Evolutionary conservation across 2,797 vertebrate species (phyloP).

Genomic region (Gambusia yucatana): DNA sequence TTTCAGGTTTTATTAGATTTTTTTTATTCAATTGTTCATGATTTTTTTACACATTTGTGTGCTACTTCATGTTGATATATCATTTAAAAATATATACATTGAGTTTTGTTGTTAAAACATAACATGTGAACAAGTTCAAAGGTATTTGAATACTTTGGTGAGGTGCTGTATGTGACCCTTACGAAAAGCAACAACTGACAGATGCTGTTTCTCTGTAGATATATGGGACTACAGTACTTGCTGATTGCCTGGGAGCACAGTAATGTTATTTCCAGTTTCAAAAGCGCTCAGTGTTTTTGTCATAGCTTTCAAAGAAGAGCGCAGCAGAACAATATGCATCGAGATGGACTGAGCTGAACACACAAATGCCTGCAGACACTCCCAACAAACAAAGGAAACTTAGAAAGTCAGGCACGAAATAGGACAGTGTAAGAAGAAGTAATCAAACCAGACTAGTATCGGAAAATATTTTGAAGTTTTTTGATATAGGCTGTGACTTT

Average conservation of each 20-base stretch:
- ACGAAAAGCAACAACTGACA: background rate
- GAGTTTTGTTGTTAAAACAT: background rate
- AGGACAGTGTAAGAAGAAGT: slow-evolving; percentile 25
- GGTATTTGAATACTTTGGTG: background rate
- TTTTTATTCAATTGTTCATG: background rate
- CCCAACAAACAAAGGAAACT: slow-evolving; percentile 26
- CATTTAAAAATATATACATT: background rate
- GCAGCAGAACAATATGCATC: slow-evolving; percentile 13
- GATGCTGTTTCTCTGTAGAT: background rate
- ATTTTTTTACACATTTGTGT: background rate
- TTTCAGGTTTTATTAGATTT: background rate
- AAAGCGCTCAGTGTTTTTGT: background rate
- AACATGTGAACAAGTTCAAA: background rate
- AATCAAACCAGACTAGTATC: slow-evolving; percentile 44
- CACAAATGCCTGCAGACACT: slow-evolving; percentile 1
- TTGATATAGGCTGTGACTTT: slow-evolving; percentile 39
- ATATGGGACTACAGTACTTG: background rate
- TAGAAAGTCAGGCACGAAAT: slow-evolving; percentile 44
- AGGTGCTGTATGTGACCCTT: background rate
- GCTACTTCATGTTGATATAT: background rate
- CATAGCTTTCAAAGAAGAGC: slow-evolving; percentile 4
- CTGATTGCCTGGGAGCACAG: slow-evolving; percentile 20
- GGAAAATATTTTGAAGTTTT: slow-evolving; percentile 27
- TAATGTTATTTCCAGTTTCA: slow-evolving; percentile 17
- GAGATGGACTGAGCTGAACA: slow-evolving; percentile 15